phyloP scores from a whole-genome alignment of 2,113 vertebrate genomes.

The Dinomys branickii region DNA sequence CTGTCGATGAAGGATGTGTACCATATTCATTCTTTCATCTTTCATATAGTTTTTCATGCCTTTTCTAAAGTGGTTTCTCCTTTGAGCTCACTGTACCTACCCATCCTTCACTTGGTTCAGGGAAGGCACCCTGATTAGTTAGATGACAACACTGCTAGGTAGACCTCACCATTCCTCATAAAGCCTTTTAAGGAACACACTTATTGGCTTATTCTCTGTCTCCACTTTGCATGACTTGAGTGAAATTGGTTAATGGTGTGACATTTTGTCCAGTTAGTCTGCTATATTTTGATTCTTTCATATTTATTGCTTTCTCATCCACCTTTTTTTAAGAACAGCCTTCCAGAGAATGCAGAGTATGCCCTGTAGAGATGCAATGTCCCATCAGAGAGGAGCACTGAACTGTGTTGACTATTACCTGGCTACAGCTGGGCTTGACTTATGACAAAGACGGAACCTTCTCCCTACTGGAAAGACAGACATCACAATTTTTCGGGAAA shows the following conservation, averaged over 20 bases:
- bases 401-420: constrained; percentile 54
- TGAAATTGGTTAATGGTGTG: not conserved
- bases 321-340: constrained; percentile 23
- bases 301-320: constrained; percentile 60
- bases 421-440: constrained; percentile 54
- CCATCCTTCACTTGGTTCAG: not conserved
- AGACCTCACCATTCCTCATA: not conserved
- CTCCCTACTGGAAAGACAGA: constrained; percentile 81
- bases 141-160: not conserved
- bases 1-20: not conserved
- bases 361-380: not conserved
- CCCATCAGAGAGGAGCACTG: constrained; percentile 49
- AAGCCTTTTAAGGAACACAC: not conserved
- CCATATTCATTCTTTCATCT: not conserved
- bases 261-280: not conserved
- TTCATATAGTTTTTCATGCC: not conserved
- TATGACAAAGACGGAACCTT: constrained; percentile 75
- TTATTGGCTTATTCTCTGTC: not conserved
- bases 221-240: not conserved
- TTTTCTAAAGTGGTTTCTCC: not conserved
- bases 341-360: constrained; percentile 63
- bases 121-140: not conserved
- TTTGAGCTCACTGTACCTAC: not conserved
- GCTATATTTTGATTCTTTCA: constrained; percentile 25
- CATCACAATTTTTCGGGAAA: constrained; percentile 81